These are phyloP conservation scores for Sebastes diaconus DNA, from an alignment of 2,797 vertebrate genomes.

Conservation along the genomic window DNA sequence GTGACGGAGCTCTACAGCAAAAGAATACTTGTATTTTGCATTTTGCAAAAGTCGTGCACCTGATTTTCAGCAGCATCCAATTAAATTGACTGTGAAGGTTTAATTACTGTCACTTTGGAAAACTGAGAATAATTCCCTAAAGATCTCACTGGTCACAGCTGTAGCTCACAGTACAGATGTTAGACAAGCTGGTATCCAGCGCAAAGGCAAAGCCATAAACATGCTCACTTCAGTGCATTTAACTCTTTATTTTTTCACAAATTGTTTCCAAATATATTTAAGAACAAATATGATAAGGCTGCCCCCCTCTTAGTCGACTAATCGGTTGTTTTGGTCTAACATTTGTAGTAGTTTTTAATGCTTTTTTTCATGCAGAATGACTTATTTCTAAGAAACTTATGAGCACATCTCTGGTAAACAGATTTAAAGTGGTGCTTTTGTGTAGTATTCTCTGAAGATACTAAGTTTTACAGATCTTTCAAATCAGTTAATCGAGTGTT, in stretches of 20 bases:
- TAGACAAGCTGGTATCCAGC: constrained; percentile 18
- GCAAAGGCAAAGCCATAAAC: constrained; percentile 7
- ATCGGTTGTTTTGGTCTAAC: no score
- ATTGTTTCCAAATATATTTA: constrained; percentile 6
- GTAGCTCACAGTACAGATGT: constrained; percentile 50
- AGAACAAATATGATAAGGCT: not conserved
- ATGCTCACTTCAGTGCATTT: not conserved
- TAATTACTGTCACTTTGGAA: not conserved
- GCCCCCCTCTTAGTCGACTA: no score
- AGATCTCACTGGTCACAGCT: constrained; percentile 35
- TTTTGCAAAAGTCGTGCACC: not conserved
- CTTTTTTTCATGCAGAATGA: no score
- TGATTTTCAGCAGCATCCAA: not conserved
- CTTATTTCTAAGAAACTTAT: no score
- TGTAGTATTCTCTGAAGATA: no score
- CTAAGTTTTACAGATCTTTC: no score
- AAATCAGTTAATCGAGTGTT: no score
- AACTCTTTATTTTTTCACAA: not conserved
- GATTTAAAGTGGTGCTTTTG: no score
- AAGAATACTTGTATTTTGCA: not conserved
- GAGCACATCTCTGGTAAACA: no score
- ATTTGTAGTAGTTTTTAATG: no score
- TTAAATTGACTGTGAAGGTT: constrained; percentile 6
- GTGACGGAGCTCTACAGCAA: not conserved
- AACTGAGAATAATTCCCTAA: constrained; percentile 4